A percentile compares a stretch with the other conserved stretches of the same genome.
phyloP scores from a whole-genome alignment of 2,113 vertebrate genomes.

The Leptocoma aspasia region DNA sequence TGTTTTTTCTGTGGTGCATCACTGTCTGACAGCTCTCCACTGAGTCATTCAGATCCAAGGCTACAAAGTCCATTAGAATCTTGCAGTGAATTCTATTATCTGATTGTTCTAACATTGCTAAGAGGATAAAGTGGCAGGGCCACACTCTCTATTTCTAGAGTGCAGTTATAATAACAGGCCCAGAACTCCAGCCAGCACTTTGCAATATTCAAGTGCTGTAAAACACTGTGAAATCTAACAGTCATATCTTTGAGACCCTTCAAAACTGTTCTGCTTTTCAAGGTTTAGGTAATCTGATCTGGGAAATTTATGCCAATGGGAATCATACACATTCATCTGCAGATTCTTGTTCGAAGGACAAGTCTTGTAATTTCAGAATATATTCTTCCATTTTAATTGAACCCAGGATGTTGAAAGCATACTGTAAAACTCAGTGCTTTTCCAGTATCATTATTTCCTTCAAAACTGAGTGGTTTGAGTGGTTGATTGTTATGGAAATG shows the following conservation, averaged over 20 bases:
- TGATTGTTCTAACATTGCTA: neutral
- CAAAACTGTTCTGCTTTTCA: neutral
- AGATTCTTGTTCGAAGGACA: neutral
- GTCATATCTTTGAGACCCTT: neutral
- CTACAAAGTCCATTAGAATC: neutral
- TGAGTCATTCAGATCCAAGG: neutral
- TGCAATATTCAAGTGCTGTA: neutral
- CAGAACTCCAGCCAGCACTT: neutral
- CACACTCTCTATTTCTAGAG: neutral
- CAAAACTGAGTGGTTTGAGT: neutral
- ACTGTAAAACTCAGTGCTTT: neutral
- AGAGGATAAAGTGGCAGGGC: neutral
- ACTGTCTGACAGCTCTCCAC: neutral
- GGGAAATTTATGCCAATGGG: neutral
- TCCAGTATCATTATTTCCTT: neutral
- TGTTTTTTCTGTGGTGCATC: neutral
- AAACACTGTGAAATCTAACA: neutral
- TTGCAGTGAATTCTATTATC: neutral
- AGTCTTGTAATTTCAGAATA: neutral
- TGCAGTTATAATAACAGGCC: neutral
- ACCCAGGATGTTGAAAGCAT: neutral
- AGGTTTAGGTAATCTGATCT: neutral
- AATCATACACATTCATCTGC: neutral
- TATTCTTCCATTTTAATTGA: slow-evolving; percentile 19
- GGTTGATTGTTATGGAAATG: slow-evolving; percentile 44